Evolutionary conservation across 35 echinoderm and acorn worm genomes (phyloP).

Genomic region (Hemicentrotus pulcherrimus): DNA sequence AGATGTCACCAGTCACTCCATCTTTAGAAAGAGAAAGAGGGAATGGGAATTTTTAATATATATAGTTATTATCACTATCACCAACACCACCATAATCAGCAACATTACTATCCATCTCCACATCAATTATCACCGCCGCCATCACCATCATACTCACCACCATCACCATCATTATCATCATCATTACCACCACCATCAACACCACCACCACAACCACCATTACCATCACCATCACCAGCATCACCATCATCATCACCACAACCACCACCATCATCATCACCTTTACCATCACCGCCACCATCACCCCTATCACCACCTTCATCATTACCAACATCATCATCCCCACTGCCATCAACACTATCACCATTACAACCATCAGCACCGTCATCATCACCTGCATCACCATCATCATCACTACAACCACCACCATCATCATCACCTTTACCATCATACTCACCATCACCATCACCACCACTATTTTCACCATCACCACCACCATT

Average conservation of each 20-base stretch:
- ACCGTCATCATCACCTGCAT: background rate
- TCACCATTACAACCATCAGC: background rate
- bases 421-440: background rate
- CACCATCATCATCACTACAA: background rate
- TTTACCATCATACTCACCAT: background rate
- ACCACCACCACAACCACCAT: background rate
- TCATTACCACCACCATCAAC: background rate
- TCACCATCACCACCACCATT: background rate
- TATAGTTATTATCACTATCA: background rate
- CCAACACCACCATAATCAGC: background rate
- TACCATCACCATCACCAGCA: background rate
- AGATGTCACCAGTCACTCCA: conserved; percentile 87
- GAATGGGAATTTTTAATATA: background rate
- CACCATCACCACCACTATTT: background rate
- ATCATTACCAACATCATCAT: background rate
- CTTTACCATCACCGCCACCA: background rate
- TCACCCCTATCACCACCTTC: background rate
- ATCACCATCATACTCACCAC: background rate
- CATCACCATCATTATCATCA: background rate
- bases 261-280: background rate
- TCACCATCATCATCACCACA: background rate
- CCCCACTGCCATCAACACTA: background rate
- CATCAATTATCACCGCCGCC: background rate
- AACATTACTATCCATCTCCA: background rate
- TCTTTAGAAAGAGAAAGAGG: conserved; percentile 45